Evolutionary conservation across 2,797 vertebrate species (phyloP), one percentile per base, ranked within the genome.

Genomic region (Trachurus trachurus): DNA sequence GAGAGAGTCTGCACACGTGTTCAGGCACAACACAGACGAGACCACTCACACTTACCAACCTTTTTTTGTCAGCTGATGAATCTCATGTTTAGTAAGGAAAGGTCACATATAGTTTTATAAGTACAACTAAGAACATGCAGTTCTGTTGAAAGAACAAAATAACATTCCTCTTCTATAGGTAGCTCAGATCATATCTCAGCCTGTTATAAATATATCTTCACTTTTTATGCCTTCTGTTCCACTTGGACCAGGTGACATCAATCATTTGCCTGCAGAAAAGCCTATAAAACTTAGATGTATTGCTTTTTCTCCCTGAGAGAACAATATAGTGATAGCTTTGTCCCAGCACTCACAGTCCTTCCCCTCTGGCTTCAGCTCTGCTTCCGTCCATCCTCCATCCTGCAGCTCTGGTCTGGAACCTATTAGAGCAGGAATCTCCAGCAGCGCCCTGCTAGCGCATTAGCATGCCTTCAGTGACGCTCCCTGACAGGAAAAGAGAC

Each of bases 381-480:
- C 80, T 67, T 84, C 74, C n/a, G 75, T 91, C 87, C 83, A 53
- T 83, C 76, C 81, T 87, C 76, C 71, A 74, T 87, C 86, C 84
- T 78, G 60, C 60, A 84, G 78, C 86, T 82, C 71, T 78, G 78
- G 89, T 93, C 93, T 94, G 94, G 90, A 94, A 92, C 57, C 78
- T 57, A 93, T 94, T 94, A 94, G 81, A 61, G 77, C 86, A 92
- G 91, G 94, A 93, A 92, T 93, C 90, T 93, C 91, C 84, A 78
- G 81, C 89, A 85, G 92, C 0, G 83, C 76, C 75, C 86, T 49
- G 83, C 70, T 65, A 67, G 80, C 66, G 47, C 85, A 91, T 93
- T 92, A 92, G 86, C 82, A 91, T 87, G 83, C 88, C 80, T 81
- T 74, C 73, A 19, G 78, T 74, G 68, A 78, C 82, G 84, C 80